Conservation (phyloP, 2,113 vertebrate genomes). For the Gobio gobio region DNA sequence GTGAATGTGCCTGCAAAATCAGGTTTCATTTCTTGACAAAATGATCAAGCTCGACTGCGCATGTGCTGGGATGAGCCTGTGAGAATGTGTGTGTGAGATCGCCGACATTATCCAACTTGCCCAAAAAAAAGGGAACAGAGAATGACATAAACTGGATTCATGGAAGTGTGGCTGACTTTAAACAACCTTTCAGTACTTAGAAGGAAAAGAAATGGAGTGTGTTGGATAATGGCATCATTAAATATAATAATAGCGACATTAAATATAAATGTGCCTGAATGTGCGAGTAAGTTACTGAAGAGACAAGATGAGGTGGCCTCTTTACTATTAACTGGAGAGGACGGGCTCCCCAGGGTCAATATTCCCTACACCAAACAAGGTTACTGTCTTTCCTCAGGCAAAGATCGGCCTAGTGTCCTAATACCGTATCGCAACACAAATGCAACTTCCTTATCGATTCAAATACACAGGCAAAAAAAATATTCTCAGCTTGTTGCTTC, state of each 20-base stretch:
- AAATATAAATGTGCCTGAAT: conserved; percentile 58
- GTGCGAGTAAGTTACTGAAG: conserved; percentile 61
- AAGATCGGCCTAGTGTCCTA: conserved; percentile 73
- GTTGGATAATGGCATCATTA: conserved; percentile 56
- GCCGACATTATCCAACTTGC: background rate
- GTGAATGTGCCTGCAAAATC: conserved; percentile 2
- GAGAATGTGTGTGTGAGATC: background rate
- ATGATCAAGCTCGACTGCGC: background rate
- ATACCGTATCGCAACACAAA: conserved; percentile 52
- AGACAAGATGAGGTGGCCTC: conserved; percentile 61
- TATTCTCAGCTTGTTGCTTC: conserved; percentile 13
- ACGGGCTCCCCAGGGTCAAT: conserved; percentile 53
- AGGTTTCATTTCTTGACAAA: background rate
- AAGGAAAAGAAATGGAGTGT: conserved; percentile 53
- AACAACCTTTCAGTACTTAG: conserved; percentile 61
- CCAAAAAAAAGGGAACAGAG: conserved; percentile 1
- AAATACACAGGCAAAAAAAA: conserved; percentile 8
- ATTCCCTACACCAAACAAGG: conserved; percentile 70
- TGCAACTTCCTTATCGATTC: background rate
- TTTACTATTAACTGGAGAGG: conserved; percentile 60
- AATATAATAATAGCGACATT: conserved; percentile 62
- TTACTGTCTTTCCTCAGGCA: conserved; percentile 75
- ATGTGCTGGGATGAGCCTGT: background rate
- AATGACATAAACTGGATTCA: conserved; percentile 45
- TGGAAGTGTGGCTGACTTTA: conserved; percentile 59